Evolutionary conservation across 2,888 invertebrate species (phyloP).

Genomic region (Oligia latruncula): DNA sequence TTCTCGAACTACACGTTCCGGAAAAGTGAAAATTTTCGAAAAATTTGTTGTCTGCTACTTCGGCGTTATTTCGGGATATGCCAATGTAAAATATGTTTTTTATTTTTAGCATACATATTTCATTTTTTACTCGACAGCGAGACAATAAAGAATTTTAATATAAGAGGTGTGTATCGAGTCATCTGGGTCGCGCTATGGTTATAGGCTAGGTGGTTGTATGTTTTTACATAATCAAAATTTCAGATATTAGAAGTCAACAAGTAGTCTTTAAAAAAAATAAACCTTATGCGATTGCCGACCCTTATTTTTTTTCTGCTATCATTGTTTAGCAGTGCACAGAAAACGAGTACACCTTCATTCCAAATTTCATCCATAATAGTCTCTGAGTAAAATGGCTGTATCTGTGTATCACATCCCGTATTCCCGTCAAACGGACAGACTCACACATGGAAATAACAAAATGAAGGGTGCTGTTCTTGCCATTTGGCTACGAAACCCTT

Average conservation of each 20-base stretch:
- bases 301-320: neutral
- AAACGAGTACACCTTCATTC: neutral
- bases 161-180: neutral
- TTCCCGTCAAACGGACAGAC: neutral
- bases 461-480: neutral
- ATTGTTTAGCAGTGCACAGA: neutral
- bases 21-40: too few species aligned
- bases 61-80: too few species aligned
- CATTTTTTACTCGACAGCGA: neutral
- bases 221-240: neutral
- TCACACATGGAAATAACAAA: neutral
- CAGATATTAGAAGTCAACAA: neutral
- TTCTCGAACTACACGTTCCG: too few species aligned
- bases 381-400: neutral
- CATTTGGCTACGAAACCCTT: neutral
- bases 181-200: neutral
- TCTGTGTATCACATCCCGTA: neutral
- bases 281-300: too few species aligned
- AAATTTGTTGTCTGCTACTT: too few species aligned
- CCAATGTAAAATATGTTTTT: too few species aligned
- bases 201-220: neutral
- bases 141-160: neutral
- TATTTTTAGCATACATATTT: neutral
- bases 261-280: neutral
- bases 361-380: neutral